Conservation (phyloP, 2,113 vertebrate genomes). For the Carollia perspicillata region DNA sequence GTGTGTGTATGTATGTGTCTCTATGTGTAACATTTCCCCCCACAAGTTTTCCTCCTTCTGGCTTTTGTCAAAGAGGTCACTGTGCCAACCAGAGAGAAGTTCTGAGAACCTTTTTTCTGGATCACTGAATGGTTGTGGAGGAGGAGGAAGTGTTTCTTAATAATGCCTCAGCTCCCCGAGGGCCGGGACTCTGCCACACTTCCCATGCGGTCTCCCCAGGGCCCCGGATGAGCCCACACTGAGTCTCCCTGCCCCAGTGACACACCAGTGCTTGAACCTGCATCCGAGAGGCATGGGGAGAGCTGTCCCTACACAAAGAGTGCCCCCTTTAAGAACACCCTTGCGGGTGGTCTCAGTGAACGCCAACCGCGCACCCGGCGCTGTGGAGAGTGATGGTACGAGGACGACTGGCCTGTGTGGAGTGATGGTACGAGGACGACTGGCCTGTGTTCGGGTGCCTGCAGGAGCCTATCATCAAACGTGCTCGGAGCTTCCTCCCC, state of each 20-base stretch:
- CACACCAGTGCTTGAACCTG: neutral
- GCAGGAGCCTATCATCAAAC: neutral
- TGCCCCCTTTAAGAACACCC: neutral
- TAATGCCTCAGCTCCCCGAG: neutral
- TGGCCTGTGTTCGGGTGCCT: neutral
- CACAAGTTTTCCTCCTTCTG: neutral
- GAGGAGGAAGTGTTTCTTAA: neutral
- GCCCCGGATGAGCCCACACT: neutral
- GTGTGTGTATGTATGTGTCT: neutral
- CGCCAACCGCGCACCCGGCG: accelerated
- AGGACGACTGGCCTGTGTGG: neutral
- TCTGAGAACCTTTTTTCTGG: slow-evolving; percentile 14
- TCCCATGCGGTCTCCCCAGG: neutral
- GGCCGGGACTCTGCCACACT: neutral
- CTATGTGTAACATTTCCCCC: neutral
- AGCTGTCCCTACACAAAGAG: neutral
- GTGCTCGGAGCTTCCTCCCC: neutral
- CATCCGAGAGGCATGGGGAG: too few relatives aligned
- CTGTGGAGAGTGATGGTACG: neutral
- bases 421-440: neutral
- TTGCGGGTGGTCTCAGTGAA: neutral
- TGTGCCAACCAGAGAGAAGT: neutral
- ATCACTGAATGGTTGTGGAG: neutral
- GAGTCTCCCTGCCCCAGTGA: too few relatives aligned
- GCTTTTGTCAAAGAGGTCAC: neutral